Percentiles rank a stretch among this genome's conserved stretches.
These are phyloP conservation scores for Saturnia japonica DNA, from an alignment of 2,888 invertebrate species.

Conservation along the genomic window DNA sequence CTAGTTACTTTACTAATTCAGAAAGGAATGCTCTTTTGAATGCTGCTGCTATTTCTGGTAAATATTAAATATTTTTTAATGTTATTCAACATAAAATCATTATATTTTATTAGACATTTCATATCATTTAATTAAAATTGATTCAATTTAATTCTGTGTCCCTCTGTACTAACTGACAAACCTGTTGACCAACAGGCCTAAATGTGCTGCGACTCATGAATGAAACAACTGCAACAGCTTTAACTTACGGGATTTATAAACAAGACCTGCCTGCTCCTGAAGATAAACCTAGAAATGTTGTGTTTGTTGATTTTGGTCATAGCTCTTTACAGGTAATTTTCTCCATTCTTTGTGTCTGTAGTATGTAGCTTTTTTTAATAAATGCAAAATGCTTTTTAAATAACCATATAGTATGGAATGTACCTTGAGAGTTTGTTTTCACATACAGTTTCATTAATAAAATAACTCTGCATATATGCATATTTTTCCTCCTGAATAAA, in stretches of 20 bases:
- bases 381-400: not conserved
- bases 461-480: not conserved
- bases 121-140: not conserved
- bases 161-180: constrained; percentile 7
- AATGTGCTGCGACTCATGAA: constrained; percentile 97
- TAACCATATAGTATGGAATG: not conserved
- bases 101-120: not conserved
- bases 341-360: not conserved
- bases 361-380: not conserved
- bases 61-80: constrained; percentile 29
- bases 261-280: constrained; percentile 95
- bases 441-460: not conserved
- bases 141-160: constrained; percentile 7
- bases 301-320: constrained; percentile 98
- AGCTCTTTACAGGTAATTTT: constrained; percentile 89
- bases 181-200: constrained; percentile 76
- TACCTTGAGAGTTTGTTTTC: not conserved
- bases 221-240: constrained; percentile 97
- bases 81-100: not conserved
- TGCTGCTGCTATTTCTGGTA: constrained; percentile 94
- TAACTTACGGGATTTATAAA: constrained; percentile 99
- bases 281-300: constrained; percentile 94
- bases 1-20: constrained; percentile 96
- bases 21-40: constrained; percentile 96
- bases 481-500: not conserved